Evolutionary conservation across 2,797 vertebrate species (phyloP).

Genomic region (Alosa sapidissima): DNA sequence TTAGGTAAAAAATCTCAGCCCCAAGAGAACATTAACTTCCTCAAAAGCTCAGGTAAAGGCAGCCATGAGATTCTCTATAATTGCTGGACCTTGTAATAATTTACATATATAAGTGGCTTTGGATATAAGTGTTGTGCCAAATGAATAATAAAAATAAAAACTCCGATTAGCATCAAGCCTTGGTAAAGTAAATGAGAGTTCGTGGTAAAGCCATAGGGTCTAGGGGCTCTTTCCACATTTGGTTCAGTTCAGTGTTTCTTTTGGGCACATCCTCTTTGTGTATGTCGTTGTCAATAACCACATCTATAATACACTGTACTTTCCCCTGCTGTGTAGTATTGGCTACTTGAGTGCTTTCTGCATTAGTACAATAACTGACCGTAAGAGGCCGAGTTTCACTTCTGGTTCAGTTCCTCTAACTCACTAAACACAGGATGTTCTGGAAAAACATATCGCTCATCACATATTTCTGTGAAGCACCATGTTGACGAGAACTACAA

Average conservation of each 20-base stretch:
- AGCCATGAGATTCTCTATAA: too few relatives aligned
- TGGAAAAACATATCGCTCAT: not conserved
- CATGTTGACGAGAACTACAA: not conserved
- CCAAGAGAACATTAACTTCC: too few relatives aligned
- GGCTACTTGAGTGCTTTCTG: not conserved
- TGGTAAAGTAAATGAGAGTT: too few relatives aligned
- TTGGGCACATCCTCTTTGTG: not conserved
- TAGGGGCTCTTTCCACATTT: too few relatives aligned
- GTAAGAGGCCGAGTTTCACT: not conserved
- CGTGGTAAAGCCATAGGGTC: too few relatives aligned
- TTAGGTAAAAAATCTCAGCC: too few relatives aligned
- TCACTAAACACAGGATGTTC: not conserved
- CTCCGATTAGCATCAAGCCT: too few relatives aligned
- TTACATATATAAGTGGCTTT: too few relatives aligned
- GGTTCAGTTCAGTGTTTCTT: too few relatives aligned
- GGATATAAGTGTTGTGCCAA: too few relatives aligned
- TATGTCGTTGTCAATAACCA: not conserved
- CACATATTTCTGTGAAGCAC: not conserved
- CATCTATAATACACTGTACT: not conserved
- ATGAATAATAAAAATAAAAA: too few relatives aligned
- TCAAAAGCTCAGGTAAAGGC: constrained; percentile 53
- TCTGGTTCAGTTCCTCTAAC: not conserved
- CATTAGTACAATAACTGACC: not conserved
- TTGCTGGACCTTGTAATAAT: too few relatives aligned
- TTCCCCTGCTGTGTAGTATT: not conserved